A percentile compares a stretch with the other conserved stretches of the same genome.
phyloP scores from a whole-genome alignment of 1,140 invertebrate species.

The Anthonomus grandis region DNA sequence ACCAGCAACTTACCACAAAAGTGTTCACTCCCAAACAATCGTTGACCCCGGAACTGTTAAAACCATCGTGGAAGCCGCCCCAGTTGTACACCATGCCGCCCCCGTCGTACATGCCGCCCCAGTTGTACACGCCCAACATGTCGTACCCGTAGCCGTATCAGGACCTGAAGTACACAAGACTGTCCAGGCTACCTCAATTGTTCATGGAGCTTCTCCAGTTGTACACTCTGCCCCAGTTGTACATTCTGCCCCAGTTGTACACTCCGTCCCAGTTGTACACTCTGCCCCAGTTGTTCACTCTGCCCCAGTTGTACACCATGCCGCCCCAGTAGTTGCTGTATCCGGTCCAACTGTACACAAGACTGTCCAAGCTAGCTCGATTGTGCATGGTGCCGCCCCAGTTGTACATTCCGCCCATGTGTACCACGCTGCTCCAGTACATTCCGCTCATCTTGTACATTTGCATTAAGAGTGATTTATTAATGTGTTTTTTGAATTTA shows the following conservation, averaged over 20 bases:
- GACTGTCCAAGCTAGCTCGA: conserved; percentile 51
- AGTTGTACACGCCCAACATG: conserved; percentile 36
- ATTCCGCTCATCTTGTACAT: too few species aligned
- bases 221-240: conserved; percentile 46
- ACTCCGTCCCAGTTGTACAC: conserved; percentile 3
- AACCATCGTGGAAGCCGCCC: conserved; percentile 49
- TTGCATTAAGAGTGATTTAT: too few species aligned
- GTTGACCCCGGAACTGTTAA: conserved; percentile 47
- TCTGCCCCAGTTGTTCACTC: conserved; percentile 34
- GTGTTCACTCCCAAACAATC: conserved; percentile 50
- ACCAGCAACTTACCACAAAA: conserved; percentile 33
- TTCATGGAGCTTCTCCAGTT: conserved; percentile 42
- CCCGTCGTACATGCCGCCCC: conserved; percentile 16
- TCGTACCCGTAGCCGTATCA: conserved; percentile 40
- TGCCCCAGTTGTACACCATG: conserved; percentile 39
- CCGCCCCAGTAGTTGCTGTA: not conserved
- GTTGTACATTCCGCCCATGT: conserved; percentile 50
- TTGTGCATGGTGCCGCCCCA: conserved; percentile 46
- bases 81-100: conserved; percentile 48
- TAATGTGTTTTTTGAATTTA: too few species aligned
- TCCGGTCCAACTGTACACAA: conserved; percentile 35
- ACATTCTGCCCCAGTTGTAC: conserved; percentile 52
- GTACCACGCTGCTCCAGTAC: too few species aligned
- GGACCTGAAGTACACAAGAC: conserved; percentile 32
- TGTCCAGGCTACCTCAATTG: conserved; percentile 16